phyloP scores from a whole-genome alignment of 2,888 invertebrate genomes.

The Volucella zonaria region DNA sequence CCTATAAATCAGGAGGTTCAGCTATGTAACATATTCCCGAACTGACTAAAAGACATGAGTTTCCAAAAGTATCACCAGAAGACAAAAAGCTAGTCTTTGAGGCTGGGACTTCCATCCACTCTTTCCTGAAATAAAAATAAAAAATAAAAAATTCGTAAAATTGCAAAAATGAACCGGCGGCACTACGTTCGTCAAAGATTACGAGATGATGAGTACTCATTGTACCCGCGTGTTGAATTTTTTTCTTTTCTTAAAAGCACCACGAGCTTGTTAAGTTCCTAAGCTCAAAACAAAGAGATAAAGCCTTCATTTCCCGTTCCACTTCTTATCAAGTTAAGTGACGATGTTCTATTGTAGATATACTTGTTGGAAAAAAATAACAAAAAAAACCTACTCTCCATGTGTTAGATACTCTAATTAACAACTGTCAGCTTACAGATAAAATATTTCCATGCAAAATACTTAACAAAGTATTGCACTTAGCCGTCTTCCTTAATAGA shows the following conservation, averaged over 20 bases:
- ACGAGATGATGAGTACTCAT: too few species aligned
- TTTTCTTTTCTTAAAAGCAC: neutral
- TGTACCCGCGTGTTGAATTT: neutral
- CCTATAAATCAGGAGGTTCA: too few species aligned
- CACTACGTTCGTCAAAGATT: too few species aligned
- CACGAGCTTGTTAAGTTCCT: conserved; percentile 3
- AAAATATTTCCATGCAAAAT: conserved; percentile 18
- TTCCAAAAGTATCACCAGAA: too few species aligned
- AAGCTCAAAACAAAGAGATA: neutral
- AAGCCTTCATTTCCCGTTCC: conserved; percentile 1
- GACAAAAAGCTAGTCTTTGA: too few species aligned
- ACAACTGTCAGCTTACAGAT: conserved; percentile 34
- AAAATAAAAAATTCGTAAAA: too few species aligned
- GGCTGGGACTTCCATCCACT: too few species aligned
- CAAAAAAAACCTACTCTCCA: conserved; percentile 16
- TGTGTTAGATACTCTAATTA: conserved; percentile 31
- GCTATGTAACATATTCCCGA: too few species aligned
- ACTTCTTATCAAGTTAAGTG: conserved; percentile 16
- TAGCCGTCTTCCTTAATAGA: neutral
- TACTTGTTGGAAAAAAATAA: neutral
- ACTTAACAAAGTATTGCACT: neutral
- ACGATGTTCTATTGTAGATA: conserved; percentile 5
- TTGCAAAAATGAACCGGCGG: too few species aligned
- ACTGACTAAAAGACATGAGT: too few species aligned
- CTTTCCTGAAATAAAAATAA: too few species aligned